A percentile compares a stretch with the other conserved stretches of the same genome.
These are phyloP conservation scores for Anthopleura xanthogrammica DNA, from an alignment of 92 coral and sea anemone genomes.

Conservation along the genomic window DNA sequence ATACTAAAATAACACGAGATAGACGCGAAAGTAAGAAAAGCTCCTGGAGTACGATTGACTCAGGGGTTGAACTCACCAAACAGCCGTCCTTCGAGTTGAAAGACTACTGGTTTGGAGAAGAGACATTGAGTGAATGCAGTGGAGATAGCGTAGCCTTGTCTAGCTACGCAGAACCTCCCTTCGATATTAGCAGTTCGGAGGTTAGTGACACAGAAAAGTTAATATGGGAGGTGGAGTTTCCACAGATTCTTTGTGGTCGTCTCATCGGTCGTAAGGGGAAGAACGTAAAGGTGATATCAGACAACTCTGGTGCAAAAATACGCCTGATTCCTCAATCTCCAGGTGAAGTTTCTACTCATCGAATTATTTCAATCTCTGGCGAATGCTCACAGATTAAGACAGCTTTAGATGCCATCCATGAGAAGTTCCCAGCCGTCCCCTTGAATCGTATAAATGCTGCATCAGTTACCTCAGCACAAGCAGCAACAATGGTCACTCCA, in stretches of 20 bases:
- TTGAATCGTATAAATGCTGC: slow-evolving; percentile 67
- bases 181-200: slow-evolving; percentile 41
- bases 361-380: slow-evolving; percentile 91
- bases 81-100: slow-evolving; percentile 59
- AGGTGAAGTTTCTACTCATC: slow-evolving; percentile 86
- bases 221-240: slow-evolving; percentile 95
- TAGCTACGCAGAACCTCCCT: slow-evolving; percentile 60
- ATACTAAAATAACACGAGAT: slow-evolving; percentile 24
- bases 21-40: slow-evolving; percentile 20
- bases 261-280: slow-evolving; percentile 96
- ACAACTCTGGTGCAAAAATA: slow-evolving; percentile 86
- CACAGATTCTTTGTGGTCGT: slow-evolving; percentile 93
- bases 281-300: slow-evolving; percentile 86
- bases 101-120: slow-evolving; percentile 68
- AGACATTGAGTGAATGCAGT: slow-evolving; percentile 77
- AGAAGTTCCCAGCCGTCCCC: slow-evolving; percentile 87
- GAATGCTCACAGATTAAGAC: slow-evolving; percentile 68
- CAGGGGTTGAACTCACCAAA: slow-evolving; percentile 65
- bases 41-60: slow-evolving; percentile 40
- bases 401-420: slow-evolving; percentile 84
- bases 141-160: slow-evolving; percentile 74
- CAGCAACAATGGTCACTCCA: slow-evolving; percentile 23
- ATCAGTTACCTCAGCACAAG: slow-evolving; percentile 28
- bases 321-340: slow-evolving; percentile 95
- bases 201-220: slow-evolving; percentile 59